Evolutionary conservation across 2,888 invertebrate genomes (phyloP).

Genomic region (Nemoura dubitans): DNA sequence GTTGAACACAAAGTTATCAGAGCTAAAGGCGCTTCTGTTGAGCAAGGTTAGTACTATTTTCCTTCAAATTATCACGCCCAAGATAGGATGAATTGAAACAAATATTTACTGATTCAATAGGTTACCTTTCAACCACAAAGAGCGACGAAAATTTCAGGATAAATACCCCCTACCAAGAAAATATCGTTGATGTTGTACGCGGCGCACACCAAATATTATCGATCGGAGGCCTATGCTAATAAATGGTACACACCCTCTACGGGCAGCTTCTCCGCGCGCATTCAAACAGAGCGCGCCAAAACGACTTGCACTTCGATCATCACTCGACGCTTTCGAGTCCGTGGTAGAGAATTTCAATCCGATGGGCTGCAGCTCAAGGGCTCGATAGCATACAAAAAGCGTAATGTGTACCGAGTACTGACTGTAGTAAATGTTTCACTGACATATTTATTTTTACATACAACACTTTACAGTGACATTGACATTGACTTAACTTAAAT

Average conservation of each 20-base stretch:
- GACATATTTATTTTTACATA: too few relatives aligned
- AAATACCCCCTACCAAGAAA: not conserved
- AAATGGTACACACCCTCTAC: not conserved
- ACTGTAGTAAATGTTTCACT: too few relatives aligned
- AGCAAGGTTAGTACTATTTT: slow-evolving; percentile 12
- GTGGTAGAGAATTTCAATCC: too few relatives aligned
- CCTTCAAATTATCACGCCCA: not conserved
- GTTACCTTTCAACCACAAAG: not conserved
- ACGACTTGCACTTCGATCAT: too few relatives aligned
- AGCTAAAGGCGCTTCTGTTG: not conserved
- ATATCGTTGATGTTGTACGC: not conserved
- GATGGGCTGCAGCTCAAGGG: too few relatives aligned
- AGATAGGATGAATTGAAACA: not conserved
- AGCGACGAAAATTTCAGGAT: not conserved
- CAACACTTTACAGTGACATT: too few relatives aligned
- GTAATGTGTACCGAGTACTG: too few relatives aligned
- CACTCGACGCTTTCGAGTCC: too few relatives aligned
- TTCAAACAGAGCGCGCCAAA: not conserved
- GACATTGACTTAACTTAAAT: too few relatives aligned
- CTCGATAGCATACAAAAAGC: too few relatives aligned
- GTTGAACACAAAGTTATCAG: not conserved
- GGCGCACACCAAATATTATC: not conserved
- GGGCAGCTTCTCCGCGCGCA: not conserved
- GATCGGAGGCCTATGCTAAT: not conserved
- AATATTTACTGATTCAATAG: not conserved